phyloP scores from a whole-genome alignment of 2,888 invertebrate genomes.

The Cybosia mesomella region DNA sequence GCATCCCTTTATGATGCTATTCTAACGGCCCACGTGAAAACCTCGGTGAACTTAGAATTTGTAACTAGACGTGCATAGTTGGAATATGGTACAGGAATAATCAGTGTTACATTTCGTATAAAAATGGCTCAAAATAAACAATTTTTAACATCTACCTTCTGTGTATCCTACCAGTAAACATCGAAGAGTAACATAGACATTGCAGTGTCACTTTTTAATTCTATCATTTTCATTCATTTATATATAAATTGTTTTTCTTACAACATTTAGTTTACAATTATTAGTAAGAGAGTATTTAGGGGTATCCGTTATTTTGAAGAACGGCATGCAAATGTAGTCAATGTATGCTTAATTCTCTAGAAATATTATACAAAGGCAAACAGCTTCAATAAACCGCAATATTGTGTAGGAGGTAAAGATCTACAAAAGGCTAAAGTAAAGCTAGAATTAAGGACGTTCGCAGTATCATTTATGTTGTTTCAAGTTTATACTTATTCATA shows the following conservation, averaged over 20 bases:
- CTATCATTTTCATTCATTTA: too few species aligned
- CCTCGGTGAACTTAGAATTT: constrained; percentile 35
- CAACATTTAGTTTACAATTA: background rate
- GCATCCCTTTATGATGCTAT: constrained; percentile 49
- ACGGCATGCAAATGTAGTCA: background rate
- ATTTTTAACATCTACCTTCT: background rate
- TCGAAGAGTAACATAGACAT: background rate
- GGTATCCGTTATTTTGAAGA: background rate
- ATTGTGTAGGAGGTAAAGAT: constrained; percentile 31
- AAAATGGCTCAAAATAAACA: background rate
- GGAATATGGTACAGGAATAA: background rate
- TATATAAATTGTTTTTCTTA: too few species aligned
- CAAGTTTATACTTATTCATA: constrained; percentile 51
- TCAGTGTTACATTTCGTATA: background rate
- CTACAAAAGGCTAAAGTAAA: constrained; percentile 36
- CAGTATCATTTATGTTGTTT: constrained; percentile 48
- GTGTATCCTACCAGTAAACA: background rate
- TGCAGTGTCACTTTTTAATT: background rate
- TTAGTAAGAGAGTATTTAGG: background rate
- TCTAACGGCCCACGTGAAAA: constrained; percentile 41
- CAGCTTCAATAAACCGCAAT: constrained; percentile 22
- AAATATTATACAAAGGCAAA: constrained; percentile 20
- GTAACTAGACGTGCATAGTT: background rate
- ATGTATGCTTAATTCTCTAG: constrained; percentile 10
- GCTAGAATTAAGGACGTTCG: constrained; percentile 47